phyloP scores from a whole-genome alignment of 2,888 invertebrate genomes.

The Protodeltote pygarga region DNA sequence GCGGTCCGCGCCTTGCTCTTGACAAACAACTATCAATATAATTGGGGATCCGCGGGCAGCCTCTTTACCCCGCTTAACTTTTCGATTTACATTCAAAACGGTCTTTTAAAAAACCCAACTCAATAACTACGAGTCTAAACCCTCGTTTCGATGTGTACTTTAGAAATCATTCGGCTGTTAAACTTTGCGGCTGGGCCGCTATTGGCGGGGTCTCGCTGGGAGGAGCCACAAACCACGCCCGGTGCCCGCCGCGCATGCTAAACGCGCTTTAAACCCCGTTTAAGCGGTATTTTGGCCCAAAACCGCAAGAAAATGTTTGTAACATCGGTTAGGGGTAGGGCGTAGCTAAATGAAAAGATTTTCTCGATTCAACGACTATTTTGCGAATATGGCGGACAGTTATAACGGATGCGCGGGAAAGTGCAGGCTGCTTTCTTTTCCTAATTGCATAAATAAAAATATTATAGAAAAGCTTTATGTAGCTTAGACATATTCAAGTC shows the following conservation, averaged over 20 bases:
- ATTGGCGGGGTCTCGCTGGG: conserved; percentile 68
- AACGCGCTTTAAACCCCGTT: conserved; percentile 83
- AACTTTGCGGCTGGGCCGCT: conserved; percentile 57
- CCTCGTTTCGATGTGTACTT: conserved; percentile 78
- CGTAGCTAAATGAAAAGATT: conserved; percentile 84
- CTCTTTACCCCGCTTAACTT: conserved; percentile 85
- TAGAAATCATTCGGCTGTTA: conserved; percentile 73
- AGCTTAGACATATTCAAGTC: background rate
- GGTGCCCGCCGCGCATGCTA: conserved; percentile 78
- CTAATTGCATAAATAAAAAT: no score
- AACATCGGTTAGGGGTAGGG: conserved; percentile 81
- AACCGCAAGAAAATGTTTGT: conserved; percentile 86
- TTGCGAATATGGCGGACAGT: conserved; percentile 82
- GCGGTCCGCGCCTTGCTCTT: conserved; percentile 44
- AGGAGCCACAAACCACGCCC: conserved; percentile 70
- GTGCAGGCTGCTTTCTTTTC: conserved; percentile 58
- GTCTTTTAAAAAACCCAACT: conserved; percentile 83
- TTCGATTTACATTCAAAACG: conserved; percentile 87
- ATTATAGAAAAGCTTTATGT: no score
- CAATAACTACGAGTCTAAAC: conserved; percentile 79
- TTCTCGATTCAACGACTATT: conserved; percentile 78
- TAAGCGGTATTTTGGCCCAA: conserved; percentile 86
- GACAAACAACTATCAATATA: conserved; percentile 80
- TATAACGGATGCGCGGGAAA: conserved; percentile 75
- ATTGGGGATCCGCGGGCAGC: conserved; percentile 80